Evolutionary conservation across 30 jellyfish, hydroid and myxozoan genomes (phyloP), one percentile per base, ranked within the genome.

Genomic region (Morbakka virulenta): DNA sequence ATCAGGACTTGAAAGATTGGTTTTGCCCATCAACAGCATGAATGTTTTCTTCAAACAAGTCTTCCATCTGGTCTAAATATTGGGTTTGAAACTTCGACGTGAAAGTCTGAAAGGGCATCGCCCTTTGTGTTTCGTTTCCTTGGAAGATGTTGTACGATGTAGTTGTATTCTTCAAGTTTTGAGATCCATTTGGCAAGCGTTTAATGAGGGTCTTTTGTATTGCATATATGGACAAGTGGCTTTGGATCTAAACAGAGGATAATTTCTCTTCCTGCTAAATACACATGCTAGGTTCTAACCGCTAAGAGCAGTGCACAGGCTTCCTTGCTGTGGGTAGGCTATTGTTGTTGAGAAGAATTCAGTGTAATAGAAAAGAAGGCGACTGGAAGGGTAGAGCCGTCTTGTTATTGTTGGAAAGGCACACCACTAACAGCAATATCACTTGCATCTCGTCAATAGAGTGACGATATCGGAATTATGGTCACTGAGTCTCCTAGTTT

Each of bases 41-140:
- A 6, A 41, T 41, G 62, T 32, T 11, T 24, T 64, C 28, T 9
- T 69, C 81, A n/a, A 69, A 69, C 6, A 69, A 34, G 34, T 69
- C 81, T 32, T 33, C 81, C 24, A 69, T 32, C 52, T 30, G 81
- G 74, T 69, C 81, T 69, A 69, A 31, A 35, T 69, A n/a, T 69
- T 69, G 34, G 32, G 74, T 69, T 35, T 17, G 69, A 32, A 69
- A 69, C 74, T 69, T 69, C 41, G 69, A 69, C 17, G 57, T 41
- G 57, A 41, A 6, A 32, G n/a, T 69, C 22, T 63, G 89, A 78
- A 32, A 78, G 82, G 28, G 89, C 87, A 61, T 76, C 87, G 2
- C 78, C 87, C 64, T 76, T 78, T 26, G 52, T 34, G 63, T 78
- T 78, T 28, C 32, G 72, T 74, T 33, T 52, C 68, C 81, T 74